Percentiles rank a stretch among this genome's conserved stretches.
Conservation (phyloP, 2,888 invertebrate genomes). For the Crioceris asparagi region DNA sequence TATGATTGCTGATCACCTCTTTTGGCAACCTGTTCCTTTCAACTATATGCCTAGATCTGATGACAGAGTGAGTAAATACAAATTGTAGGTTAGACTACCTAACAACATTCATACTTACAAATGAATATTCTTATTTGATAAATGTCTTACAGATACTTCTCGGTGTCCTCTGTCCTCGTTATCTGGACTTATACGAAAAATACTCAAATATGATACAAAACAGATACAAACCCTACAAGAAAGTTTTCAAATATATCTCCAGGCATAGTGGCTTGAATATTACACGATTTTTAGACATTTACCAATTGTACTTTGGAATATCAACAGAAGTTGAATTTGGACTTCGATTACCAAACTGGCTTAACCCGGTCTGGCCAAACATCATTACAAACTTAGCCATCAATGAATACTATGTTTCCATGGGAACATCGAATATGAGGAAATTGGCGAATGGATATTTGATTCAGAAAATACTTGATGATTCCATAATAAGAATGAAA, state of each 20-base stretch:
- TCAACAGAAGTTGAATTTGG: constrained; percentile 45
- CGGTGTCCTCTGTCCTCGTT: constrained; percentile 21
- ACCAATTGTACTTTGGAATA: constrained; percentile 49
- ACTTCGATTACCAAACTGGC: constrained; percentile 36
- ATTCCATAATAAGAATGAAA: constrained; percentile 18
- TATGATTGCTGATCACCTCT: constrained; percentile 43
- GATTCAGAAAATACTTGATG: constrained; percentile 20
- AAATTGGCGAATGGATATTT: constrained; percentile 19
- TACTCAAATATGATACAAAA: constrained; percentile 34
- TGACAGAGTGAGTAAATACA: constrained; percentile 19
- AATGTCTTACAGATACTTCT: constrained; percentile 14
- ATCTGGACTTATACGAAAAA: constrained; percentile 18
- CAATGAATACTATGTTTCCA: constrained; percentile 32
- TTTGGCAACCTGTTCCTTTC: constrained; percentile 69
- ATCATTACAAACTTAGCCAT: constrained; percentile 29
- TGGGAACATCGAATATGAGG: constrained; percentile 19
- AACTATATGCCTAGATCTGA: constrained; percentile 43
- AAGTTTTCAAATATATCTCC: constrained; percentile 41
- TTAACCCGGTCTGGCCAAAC: constrained; percentile 29
- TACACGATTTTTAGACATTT: constrained; percentile 44
- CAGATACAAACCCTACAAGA: constrained; percentile 36
- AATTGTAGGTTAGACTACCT: neutral
- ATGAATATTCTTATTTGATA: neutral
- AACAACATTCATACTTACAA: neutral
- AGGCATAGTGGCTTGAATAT: constrained; percentile 43